Percentiles rank a stretch among this genome's conserved stretches.
Conservation (phyloP, 2,113 vertebrate species). For the Vireo altiloquus region DNA sequence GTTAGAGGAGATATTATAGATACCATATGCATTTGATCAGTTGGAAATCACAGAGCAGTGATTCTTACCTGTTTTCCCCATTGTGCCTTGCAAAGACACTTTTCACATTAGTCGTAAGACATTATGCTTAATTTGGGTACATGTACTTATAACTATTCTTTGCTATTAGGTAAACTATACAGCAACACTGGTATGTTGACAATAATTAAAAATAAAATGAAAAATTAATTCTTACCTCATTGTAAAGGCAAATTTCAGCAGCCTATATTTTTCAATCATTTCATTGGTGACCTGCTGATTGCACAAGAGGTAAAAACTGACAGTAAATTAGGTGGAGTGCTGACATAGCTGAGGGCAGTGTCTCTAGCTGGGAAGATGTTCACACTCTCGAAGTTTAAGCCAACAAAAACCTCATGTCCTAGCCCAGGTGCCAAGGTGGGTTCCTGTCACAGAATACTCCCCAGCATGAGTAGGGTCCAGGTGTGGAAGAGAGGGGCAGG, state of each 20-base stretch:
- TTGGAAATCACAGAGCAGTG: neutral
- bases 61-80: neutral
- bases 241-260: neutral
- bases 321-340: neutral
- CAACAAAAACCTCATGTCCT: neutral
- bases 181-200: neutral
- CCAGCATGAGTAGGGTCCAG: fast-evolving
- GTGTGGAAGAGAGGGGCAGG: neutral
- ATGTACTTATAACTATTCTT: neutral
- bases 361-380: neutral
- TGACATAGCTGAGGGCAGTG: neutral
- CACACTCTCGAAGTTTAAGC: neutral
- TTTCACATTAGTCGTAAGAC: neutral
- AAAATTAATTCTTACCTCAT: neutral
- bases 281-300: neutral
- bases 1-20: neutral
- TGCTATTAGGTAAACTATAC: neutral
- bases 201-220: neutral
- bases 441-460: neutral
- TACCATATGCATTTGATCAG: neutral
- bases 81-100: neutral
- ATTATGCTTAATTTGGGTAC: neutral
- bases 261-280: neutral
- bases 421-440: no score
- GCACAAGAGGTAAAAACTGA: neutral